Evolutionary conservation across 2,888 invertebrate species (phyloP).

Genomic region (Limenitis camilla): DNA sequence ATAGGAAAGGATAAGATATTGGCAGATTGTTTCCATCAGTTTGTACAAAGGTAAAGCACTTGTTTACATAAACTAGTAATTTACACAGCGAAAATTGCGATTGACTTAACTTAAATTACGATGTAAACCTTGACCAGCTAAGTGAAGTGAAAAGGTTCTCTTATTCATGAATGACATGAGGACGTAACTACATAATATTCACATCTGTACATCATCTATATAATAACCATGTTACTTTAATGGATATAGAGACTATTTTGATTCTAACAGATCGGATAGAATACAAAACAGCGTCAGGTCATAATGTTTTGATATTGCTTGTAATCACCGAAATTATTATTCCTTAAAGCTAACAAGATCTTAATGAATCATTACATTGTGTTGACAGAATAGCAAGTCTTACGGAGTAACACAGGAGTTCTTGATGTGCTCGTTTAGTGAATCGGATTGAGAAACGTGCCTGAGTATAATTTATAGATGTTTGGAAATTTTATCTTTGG

Average conservation of each 20-base stretch:
- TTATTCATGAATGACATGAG: no score
- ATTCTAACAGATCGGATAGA: no score
- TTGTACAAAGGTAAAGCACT: constrained; percentile 14
- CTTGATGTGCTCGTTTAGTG: background rate
- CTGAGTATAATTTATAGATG: constrained; percentile 11
- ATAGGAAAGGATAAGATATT: no score
- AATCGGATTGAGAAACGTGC: constrained; percentile 7
- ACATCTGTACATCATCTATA: no score
- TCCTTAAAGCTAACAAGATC: background rate
- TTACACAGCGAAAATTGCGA: constrained; percentile 13
- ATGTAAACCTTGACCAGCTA: no score
- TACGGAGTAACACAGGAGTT: constrained; percentile 2
- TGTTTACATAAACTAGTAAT: no score
- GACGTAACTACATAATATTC: no score
- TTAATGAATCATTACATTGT: background rate
- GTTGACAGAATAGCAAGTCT: constrained; percentile 1
- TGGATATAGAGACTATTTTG: no score
- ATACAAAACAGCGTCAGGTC: no score
- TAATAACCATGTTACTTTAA: no score
- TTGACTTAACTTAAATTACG: background rate
- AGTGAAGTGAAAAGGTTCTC: no score
- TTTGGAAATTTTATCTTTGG: constrained; percentile 1
- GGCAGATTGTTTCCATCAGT: constrained; percentile 3
- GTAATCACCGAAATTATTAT: background rate
- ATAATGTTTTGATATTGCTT: no score